Base-by-base conservation (phyloP, 2,113 vertebrate species). In the Melanostigma gelatinosum region DNA sequence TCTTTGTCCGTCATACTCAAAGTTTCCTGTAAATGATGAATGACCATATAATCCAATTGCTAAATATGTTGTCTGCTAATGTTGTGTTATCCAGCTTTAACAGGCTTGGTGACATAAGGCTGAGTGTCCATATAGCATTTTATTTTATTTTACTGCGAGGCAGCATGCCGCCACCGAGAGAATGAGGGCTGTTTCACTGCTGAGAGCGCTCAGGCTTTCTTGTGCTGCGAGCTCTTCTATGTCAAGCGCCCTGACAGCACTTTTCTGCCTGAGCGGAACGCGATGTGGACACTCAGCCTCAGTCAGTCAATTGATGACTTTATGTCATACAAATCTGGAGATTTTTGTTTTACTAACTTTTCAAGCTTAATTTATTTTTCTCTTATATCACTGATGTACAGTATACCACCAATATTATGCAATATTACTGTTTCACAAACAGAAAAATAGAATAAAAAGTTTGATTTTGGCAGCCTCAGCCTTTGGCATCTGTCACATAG, bases 21-120 rank as follows among this genome's bases (percentile, higher is more conserved):
- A 13, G n/a, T 29, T 40, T 60, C 2, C 16, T 48, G 12, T 71
- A 71, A 76, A 80, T 88, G 42, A 71, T 70, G n/a, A 58, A 65
- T 83, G 6, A 75, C 72, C 50, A 72, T 78, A 36, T 85, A 80
- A 75, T 80, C 42, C 50, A 54, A 82, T 77, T 84, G 27, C 29
- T 36, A 58, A 57, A 55, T 38, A 34, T 48, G 68, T 66, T 77
- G 54, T 54, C n/a, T 32, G 66, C n/a, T 66, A 54, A 75, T 76
- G 55, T 27, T 44, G 24, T 50, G 36, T 62, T 32, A 24, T 29
- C 11, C 8, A 42, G 34, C 36, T 75, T 77, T 52, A 32, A 34
- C 22, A 52, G 40, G 10, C n/a, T 70, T 42, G 8, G 20, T 64
- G 58, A 38, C 16, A 27, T 24, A 13, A 24, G 24, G 55, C 24